Evolutionary conservation across 2,888 invertebrate genomes (phyloP), one percentile per base, ranked within the genome.

Genomic region (Microctonus aethiopoides): DNA sequence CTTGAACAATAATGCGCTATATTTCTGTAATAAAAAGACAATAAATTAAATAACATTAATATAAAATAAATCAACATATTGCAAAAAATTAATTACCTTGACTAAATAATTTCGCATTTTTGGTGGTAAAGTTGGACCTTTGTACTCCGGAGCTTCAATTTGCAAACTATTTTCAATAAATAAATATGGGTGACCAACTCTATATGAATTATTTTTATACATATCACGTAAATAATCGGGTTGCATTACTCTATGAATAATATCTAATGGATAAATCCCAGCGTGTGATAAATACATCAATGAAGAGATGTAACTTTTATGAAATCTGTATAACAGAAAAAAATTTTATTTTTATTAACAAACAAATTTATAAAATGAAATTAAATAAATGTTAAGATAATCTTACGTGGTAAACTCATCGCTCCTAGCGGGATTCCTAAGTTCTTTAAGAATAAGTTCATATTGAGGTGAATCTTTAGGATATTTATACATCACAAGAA

Each of bases 401-500:
- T 29, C 67, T 74, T 63, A 80, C 80, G 81, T 85, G 1, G 87
- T 75, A 7, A 91, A 88, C 86, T 94, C 94, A 13, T 80, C 72
- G 34, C 84, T 75, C 74, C 93, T 87, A 57, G 87, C 84, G 52
- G 88, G 88, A 61, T 86, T 87, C 68, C 89, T 88, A 32, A 95
- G 77, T 78, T 90, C 87, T 0, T 87, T 72, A 0, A 88, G 76
- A 24, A 90, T 83, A 11, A 82, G 78, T 16, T 86, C 68, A 68
- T 87, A 89, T 11, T 91, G 77, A 70, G 91, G 88, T 39, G 88
- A 85, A 11, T 79, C 75, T 11, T 88, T 89, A 63, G 87, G 76
- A 13, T 88, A 89, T 82, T 92, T 89, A 75, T 92, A 92, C 80
- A 91, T 89, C 1, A 90, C 89, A 79, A 91, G 89, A 0, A 89